phyloP scores from a whole-genome alignment of 2,888 invertebrate genomes.

The Lithophane leautieri region DNA sequence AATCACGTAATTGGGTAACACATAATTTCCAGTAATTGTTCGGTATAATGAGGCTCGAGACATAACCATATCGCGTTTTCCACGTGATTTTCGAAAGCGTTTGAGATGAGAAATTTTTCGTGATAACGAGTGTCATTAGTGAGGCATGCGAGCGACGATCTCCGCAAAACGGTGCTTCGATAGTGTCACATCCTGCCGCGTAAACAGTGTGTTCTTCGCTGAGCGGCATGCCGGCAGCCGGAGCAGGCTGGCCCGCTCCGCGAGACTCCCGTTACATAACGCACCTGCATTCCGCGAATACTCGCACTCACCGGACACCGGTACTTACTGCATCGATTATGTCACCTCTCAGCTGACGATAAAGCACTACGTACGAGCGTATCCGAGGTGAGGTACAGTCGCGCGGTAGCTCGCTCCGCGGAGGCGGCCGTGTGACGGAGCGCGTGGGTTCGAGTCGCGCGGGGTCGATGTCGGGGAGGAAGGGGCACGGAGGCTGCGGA shows the following conservation, averaged over 20 bases:
- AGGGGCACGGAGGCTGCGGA: constrained; percentile 86
- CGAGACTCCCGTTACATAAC: constrained; percentile 64
- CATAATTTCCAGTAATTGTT: constrained; percentile 37
- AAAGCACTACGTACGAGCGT: constrained; percentile 78
- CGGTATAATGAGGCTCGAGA: constrained; percentile 17
- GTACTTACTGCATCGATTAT: constrained; percentile 89
- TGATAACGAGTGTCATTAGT: constrained; percentile 68
- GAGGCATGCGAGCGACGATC: constrained; percentile 65
- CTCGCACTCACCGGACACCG: constrained; percentile 81
- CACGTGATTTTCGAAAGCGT: constrained; percentile 54
- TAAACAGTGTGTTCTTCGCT: constrained; percentile 46
- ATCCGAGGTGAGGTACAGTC: constrained; percentile 72
- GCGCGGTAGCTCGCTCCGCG: constrained; percentile 69
- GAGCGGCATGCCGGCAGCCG: constrained; percentile 31
- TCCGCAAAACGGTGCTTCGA: constrained; percentile 63
- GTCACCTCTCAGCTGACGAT: constrained; percentile 87
- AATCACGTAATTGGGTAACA: constrained; percentile 49
- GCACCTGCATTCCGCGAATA: constrained; percentile 82
- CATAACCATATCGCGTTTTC: constrained; percentile 38
- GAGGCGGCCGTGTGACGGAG: constrained; percentile 70
- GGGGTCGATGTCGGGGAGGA: constrained; percentile 79
- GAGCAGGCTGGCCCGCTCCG: constrained; percentile 24
- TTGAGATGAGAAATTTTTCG: constrained; percentile 52
- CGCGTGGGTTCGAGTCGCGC: constrained; percentile 67
- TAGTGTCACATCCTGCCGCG: constrained; percentile 64